phyloP scores from a whole-genome alignment of 2,888 invertebrate genomes.

The Stegana nigrithorax region DNA sequence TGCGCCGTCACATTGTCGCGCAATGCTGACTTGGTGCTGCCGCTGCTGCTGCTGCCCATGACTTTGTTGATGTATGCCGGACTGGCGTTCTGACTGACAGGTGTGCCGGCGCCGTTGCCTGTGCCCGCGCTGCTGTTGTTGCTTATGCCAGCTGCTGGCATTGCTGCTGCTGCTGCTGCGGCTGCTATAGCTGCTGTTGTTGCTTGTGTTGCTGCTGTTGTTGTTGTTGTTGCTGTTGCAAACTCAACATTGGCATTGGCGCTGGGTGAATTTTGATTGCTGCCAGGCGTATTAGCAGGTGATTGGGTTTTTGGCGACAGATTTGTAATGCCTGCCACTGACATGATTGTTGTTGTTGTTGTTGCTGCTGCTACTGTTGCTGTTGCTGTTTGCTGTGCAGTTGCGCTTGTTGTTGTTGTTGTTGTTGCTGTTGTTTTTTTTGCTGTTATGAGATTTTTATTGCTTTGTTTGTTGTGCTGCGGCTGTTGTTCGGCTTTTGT shows the following conservation, averaged over 20 bases:
- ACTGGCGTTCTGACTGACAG: constrained; percentile 6
- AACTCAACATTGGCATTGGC: constrained; percentile 4
- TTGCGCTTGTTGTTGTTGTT: constrained; percentile 18
- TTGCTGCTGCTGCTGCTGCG: not conserved
- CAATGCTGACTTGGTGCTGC: constrained; percentile 27
- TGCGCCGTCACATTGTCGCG: constrained; percentile 42
- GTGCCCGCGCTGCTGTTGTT: not conserved
- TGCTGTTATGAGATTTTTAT: constrained; percentile 42
- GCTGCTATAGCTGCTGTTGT: constrained; percentile 10
- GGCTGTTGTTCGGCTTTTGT: constrained; percentile 17
- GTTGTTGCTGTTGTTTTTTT: constrained; percentile 30
- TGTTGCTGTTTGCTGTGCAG: not conserved
- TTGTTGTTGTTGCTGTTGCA: not conserved
- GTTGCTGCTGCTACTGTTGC: constrained; percentile 22
- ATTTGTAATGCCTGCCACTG: not conserved
- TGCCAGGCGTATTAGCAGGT: not conserved
- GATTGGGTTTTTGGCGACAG: constrained; percentile 15
- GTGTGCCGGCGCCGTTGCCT: not conserved
- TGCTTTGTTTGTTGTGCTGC: constrained; percentile 38
- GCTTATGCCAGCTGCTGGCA: constrained; percentile 22
- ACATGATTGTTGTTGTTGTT: not conserved
- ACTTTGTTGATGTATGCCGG: constrained; percentile 2
- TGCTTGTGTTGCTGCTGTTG: constrained; percentile 15
- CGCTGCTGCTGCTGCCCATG: not conserved
- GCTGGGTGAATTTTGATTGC: not conserved